Percentiles rank a stretch among this genome's conserved stretches.
phyloP scores from a whole-genome alignment of 64 coral and sea anemone genomes.

The Porites australiensis region DNA sequence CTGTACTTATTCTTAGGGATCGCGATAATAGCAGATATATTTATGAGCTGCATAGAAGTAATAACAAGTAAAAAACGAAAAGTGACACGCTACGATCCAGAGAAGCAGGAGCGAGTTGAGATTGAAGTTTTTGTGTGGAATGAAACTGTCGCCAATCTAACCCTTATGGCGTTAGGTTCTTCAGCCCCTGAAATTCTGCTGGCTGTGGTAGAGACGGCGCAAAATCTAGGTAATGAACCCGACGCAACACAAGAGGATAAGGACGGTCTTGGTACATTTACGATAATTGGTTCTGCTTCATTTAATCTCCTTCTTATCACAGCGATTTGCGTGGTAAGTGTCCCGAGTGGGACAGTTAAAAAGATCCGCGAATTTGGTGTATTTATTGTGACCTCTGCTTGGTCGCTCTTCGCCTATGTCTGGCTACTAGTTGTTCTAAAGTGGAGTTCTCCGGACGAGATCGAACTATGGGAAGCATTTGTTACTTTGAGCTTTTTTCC shows the following conservation, averaged over 20 bases:
- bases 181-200: slow-evolving; percentile 90
- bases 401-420: slow-evolving; percentile 93
- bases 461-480: slow-evolving; percentile 93
- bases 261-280: slow-evolving; percentile 93
- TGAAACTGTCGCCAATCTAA: slow-evolving; percentile 93
- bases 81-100: slow-evolving; percentile 68
- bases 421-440: slow-evolving; percentile 84
- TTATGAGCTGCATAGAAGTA: slow-evolving; percentile 92
- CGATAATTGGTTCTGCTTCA: slow-evolving; percentile 88
- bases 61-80: slow-evolving; percentile 92
- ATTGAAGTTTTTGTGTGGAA: slow-evolving; percentile 95
- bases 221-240: slow-evolving; percentile 46
- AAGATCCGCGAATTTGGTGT: slow-evolving; percentile 85
- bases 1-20: slow-evolving; percentile 92
- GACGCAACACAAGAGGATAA: slow-evolving; percentile 30
- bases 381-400: slow-evolving; percentile 80
- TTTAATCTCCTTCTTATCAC: slow-evolving; percentile 94
- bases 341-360: slow-evolving; percentile 76
- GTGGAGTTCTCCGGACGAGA: slow-evolving; percentile 77
- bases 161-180: slow-evolving; percentile 91
- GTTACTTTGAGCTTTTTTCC: slow-evolving; percentile 86
- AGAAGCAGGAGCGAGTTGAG: slow-evolving; percentile 75
- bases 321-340: slow-evolving; percentile 86
- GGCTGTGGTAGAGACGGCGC: slow-evolving; percentile 85
- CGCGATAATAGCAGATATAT: slow-evolving; percentile 94